Conservation (phyloP, 2,888 invertebrate species). For the Dilophus febrilis region DNA sequence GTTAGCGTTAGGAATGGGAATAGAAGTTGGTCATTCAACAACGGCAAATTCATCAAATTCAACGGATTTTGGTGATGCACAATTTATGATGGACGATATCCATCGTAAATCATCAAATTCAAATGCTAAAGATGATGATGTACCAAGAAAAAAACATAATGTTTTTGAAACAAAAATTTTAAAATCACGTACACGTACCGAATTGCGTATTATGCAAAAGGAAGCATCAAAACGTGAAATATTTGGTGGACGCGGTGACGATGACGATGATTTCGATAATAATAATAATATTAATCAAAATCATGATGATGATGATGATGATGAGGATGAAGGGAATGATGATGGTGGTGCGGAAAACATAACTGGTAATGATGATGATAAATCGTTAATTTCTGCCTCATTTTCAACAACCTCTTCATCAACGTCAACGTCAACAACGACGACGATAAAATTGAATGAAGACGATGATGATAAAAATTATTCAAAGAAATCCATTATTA, state of each 20-base stretch:
- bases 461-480: neutral
- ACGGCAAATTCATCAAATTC: too few species aligned
- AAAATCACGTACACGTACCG: conserved; percentile 57
- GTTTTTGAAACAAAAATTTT: conserved; percentile 52
- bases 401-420: too few species aligned
- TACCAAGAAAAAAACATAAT: conserved; percentile 22
- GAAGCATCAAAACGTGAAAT: conserved; percentile 66
- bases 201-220: conserved; percentile 53
- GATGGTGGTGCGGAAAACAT: too few species aligned
- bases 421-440: too few species aligned
- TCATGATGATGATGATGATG: conserved; percentile 18
- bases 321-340: conserved; percentile 24
- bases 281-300: neutral
- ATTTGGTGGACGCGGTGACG: conserved; percentile 45
- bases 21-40: too few species aligned
- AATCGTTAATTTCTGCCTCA: too few species aligned
- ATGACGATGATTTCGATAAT: conserved; percentile 1
- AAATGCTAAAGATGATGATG: too few species aligned
- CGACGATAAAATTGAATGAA: neutral
- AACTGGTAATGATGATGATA: conserved; percentile 1
- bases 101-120: too few species aligned
- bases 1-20: too few species aligned
- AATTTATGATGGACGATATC: too few species aligned
- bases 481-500: conserved; percentile 6
- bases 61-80: too few species aligned